A percentile compares a stretch with the other conserved stretches of the same genome.
phyloP scores from a whole-genome alignment of 2,113 vertebrate genomes.

The Anarrhichthys ocellatus region DNA sequence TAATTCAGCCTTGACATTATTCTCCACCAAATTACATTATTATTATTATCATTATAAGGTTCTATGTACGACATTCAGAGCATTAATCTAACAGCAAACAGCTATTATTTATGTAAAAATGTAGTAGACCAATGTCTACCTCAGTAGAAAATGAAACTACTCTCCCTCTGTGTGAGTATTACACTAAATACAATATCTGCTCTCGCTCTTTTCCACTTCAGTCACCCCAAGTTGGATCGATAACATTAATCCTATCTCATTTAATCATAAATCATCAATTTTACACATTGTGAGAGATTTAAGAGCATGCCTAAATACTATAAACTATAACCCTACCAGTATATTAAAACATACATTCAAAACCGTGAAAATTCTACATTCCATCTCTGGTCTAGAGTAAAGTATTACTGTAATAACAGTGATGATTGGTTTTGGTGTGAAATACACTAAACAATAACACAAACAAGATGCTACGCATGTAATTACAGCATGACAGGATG shows the following conservation, averaged over 20 bases:
- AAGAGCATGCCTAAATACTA: background rate
- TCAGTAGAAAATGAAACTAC: no score
- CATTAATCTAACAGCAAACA: background rate
- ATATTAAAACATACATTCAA: background rate
- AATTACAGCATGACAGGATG: background rate
- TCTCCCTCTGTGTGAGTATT: background rate
- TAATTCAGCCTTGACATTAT: background rate
- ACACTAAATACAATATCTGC: background rate
- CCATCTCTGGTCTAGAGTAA: background rate
- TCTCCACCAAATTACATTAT: background rate
- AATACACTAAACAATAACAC: background rate
- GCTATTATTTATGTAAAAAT: background rate
- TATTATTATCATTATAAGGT: background rate
- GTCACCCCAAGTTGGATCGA: background rate
- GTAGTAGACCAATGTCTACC: background rate
- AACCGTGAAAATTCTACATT: background rate
- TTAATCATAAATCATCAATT: background rate
- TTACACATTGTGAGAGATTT: background rate
- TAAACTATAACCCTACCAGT: background rate
- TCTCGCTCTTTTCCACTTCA: background rate
- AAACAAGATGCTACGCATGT: background rate
- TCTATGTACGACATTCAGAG: background rate
- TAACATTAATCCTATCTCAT: background rate
- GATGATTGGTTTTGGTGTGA: background rate
- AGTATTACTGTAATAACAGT: background rate